phyloP scores from a whole-genome alignment of 2,797 vertebrate genomes.

The Notolepis coatsorum region DNA sequence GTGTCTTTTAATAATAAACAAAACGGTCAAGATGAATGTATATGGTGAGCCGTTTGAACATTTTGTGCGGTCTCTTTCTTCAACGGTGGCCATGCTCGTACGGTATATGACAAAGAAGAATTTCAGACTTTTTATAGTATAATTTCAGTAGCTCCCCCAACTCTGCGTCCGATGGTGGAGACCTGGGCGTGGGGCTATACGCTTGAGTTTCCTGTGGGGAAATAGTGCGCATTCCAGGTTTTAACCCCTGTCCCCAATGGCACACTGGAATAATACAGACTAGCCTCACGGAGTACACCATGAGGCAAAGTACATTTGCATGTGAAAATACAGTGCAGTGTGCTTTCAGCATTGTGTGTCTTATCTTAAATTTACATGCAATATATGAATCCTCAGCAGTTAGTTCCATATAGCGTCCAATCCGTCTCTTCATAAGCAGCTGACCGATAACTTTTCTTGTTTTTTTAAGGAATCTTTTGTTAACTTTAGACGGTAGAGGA shows the following conservation, averaged over 20 bases:
- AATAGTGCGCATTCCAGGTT: slow-evolving; percentile 79
- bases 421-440: no score
- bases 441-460: no score
- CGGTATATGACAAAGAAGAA: not conserved
- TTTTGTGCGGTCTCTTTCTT: not conserved
- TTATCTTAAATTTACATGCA: slow-evolving; percentile 6
- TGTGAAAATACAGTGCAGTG: slow-evolving; percentile 41
- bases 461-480: no score
- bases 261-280: slow-evolving; percentile 71
- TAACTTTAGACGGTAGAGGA: no score
- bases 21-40: slow-evolving; percentile 14
- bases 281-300: slow-evolving; percentile 47
- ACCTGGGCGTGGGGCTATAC: slow-evolving; percentile 67
- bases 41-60: not conserved
- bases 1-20: slow-evolving; percentile 64
- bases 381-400: slow-evolving; percentile 3
- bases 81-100: not conserved
- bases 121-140: not conserved
- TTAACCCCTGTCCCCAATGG: slow-evolving; percentile 66
- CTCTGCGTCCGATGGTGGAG: slow-evolving; percentile 52
- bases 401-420: not conserved
- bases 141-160: slow-evolving; percentile 16
- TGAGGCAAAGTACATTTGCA: slow-evolving; percentile 42
- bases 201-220: slow-evolving; percentile 76
- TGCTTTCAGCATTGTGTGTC: slow-evolving; percentile 8